Base-by-base conservation (phyloP, 2,888 invertebrate species). In the Phasia obesa region DNA sequence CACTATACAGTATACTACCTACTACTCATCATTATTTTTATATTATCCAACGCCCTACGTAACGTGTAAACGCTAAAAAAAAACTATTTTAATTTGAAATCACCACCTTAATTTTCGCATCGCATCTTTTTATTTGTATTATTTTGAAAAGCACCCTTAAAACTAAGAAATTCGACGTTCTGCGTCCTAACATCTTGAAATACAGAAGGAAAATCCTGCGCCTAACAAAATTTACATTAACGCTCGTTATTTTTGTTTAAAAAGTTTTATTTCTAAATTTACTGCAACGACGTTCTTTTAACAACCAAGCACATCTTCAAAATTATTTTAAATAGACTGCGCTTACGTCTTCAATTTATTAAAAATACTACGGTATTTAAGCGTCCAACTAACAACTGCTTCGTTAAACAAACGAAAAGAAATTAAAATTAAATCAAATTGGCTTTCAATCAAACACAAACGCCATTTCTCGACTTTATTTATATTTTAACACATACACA, bases 401-500 rank as follows among this genome's bases (percentile, higher is more conserved):
- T 71, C 83, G 83, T 75, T 60, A 60, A 42, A 57, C n/a, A n/a
- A n/a, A n/a, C n/a, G n/a, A n/a, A n/a, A n/a, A n/a, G n/a, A n/a
- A 78, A 44, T 25, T 6, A 53, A 25, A 53, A 47, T 38, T 62
- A 15, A 62, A 55, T 42, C 25, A 55, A 38, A 79, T 79, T 83
- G 79, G 79, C 60, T 21, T 74, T 38, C 57, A 70, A 44, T 62
- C 53, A n/a, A n/a, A 65, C 49, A 76, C 67, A 60, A 62, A 69
- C 38, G 77, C 44, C 84, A 75, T 69, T 53, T 73, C 67, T 75
- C 79, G 62, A 77, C 73, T 84, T 71, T 73, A 49, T 79, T 65
- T 77, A 65, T 69, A 79, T 70, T 81, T 83, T 74, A 51, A 83
- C 82, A 83, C 82, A 75, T 74, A 79, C 79, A 79, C 65, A 81